Base-by-base conservation (phyloP, 2,888 invertebrate species). In the Agrotis exclamationis region DNA sequence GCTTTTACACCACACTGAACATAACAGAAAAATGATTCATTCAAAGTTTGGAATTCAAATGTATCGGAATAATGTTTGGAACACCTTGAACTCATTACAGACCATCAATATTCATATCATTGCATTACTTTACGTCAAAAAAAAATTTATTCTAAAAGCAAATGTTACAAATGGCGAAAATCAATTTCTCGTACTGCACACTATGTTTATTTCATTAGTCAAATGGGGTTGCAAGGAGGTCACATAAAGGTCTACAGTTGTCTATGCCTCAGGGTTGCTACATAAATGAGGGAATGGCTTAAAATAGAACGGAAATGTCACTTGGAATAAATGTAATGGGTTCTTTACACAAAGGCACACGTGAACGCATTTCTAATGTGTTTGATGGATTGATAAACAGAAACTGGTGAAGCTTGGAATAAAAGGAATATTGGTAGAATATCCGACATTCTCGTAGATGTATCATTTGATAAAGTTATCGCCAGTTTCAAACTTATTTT, bases 221-320 rank as follows among this genome's bases (percentile, higher is more conserved):
- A 85, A 89, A 88, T 87, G 86, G 86, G 80, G 85, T 84, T 85
- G 83, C 81, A 80, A 81, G 74, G 74, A 81, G 85, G 86, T 84
- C 80, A 76, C 71, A 67, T 75, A 77, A 79, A 82, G 79, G 82
- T 79, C 69, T 68, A 76, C 69, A 48, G 67, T 80, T 80, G 72
- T 80, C 82, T 79, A 80, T 75, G 73, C 22, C 53, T 74, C 70
- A 74, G 77, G 74, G 77, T 72, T 72, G 68, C 63, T 60, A 63
- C 60, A 59, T 69, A 74, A 74, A 76, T 79, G 78, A 58, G 51
- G 73, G 65, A 71, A 78, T 68, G 53, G 68, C 60, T 74, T 28
- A 28, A 78, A 77, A 78, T 78, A 78, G 79, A 77, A 78, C 67
- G 73, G 74, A 78, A 78, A 78, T 77, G 79, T 78, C 64, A 60